phyloP scores from a whole-genome alignment of 2,888 invertebrate species.

The Copidosoma aretas region DNA sequence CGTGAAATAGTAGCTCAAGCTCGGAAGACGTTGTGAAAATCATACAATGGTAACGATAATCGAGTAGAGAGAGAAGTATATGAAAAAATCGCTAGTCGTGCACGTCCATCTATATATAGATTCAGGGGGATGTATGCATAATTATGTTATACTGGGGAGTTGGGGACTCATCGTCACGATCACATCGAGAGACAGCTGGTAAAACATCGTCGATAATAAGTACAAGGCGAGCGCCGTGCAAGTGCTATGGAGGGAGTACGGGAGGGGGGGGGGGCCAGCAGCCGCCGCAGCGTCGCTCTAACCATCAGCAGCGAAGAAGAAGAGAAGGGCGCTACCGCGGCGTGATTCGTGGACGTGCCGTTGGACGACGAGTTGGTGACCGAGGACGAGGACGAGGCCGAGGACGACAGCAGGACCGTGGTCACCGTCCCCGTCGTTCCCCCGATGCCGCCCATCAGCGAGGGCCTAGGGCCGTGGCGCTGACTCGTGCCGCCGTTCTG shows the following conservation, averaged over 20 bases:
- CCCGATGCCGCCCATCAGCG: not conserved
- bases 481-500: not conserved
- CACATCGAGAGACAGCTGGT: not conserved
- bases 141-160: too few species aligned
- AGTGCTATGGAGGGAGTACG: not conserved
- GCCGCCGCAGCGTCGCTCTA: slow-evolving; percentile 37
- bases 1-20: too few species aligned
- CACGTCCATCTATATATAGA: too few species aligned
- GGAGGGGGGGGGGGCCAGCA: not conserved
- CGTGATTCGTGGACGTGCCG: slow-evolving; percentile 56
- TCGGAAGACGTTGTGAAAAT: too few species aligned
- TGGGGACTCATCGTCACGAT: too few species aligned
- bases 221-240: not conserved
- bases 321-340: slow-evolving; percentile 54
- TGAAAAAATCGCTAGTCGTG: too few species aligned
- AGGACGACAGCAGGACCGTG: slow-evolving; percentile 44
- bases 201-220: not conserved
- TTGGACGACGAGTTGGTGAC: slow-evolving; percentile 51
- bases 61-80: too few species aligned
- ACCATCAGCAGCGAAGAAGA: slow-evolving; percentile 47
- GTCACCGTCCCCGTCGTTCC: not conserved
- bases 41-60: too few species aligned
- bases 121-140: too few species aligned
- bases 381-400: slow-evolving; percentile 57
- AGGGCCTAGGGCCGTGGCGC: not conserved